A percentile compares a stretch with the other conserved stretches of the same genome.
Evolutionary conservation across 2,113 vertebrate species (phyloP).

Genomic region (Alces alces): DNA sequence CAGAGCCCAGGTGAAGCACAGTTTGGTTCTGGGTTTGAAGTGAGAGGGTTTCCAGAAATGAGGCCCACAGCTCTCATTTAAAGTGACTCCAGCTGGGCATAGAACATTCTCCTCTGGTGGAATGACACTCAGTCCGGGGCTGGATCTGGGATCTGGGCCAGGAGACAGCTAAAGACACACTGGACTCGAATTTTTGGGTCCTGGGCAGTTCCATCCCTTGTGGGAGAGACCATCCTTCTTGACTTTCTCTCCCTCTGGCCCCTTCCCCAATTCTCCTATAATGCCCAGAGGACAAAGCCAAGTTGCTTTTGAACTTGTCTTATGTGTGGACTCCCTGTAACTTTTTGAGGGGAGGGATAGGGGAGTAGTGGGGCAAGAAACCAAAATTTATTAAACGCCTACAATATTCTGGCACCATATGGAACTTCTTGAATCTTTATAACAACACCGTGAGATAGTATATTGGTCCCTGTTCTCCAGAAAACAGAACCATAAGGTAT

Average conservation of each 20-base stretch:
- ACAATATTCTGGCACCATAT: background rate
- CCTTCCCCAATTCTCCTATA: background rate
- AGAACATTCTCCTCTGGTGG: background rate
- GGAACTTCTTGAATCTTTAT: background rate
- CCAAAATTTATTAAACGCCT: background rate
- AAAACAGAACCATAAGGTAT: background rate
- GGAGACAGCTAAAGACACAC: background rate
- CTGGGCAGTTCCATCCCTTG: background rate
- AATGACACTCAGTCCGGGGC: background rate
- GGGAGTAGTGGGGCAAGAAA: background rate
- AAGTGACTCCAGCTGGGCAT: background rate
- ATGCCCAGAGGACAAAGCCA: background rate
- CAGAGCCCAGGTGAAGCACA: slow-evolving; percentile 64
- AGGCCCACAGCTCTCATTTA: slow-evolving; percentile 4
- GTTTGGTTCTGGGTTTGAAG: slow-evolving; percentile 71
- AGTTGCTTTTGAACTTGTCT: background rate
- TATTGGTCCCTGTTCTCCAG: background rate
- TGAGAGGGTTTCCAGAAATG: slow-evolving; percentile 25
- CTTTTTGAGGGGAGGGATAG: background rate
- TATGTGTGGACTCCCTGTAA: background rate
- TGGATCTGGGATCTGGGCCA: background rate
- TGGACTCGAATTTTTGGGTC: background rate
- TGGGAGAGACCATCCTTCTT: background rate
- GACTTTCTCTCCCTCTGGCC: background rate
- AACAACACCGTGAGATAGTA: background rate